Base-by-base conservation (phyloP, 1,140 invertebrate genomes). In the Magallana angulata region DNA sequence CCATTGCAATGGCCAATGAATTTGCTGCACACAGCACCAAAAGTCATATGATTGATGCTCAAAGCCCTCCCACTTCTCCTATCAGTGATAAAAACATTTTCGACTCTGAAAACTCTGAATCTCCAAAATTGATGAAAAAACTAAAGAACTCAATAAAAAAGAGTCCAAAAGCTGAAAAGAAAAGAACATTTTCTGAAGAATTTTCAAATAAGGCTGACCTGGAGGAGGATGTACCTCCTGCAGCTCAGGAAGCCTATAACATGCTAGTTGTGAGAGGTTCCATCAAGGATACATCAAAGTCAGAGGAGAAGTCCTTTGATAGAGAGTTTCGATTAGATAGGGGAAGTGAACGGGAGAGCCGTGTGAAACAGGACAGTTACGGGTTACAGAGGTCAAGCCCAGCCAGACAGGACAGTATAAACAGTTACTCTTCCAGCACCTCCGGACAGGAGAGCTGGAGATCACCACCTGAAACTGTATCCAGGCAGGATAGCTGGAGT, bases 1-100 rank as follows among this genome's bases (percentile, higher is more conserved):
- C 98, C 7, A 98, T 99, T 89, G 98, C 97, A 57, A 96, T 99
- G 95, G 98, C 98, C 36, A 98, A 98, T 95, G 98, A 99, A 95
- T 96, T 99, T 85, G 98, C 97, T 0, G 82, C 90, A 24, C 89
- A 91, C n/a, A 86, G 76, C 18, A 90, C 85, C 12, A 82, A 84
- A 18, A 88, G 88, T 12, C 88, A 91, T 30, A 89, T 89, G 88
- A 82, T 87, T 8, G 60, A 76, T 16, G 6, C 89, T 14, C 56
- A 85, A 64, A 82, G 91, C 82, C 89, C 90, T 84, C 90, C 85
- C 56, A 68, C 86, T 64, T 88, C 82, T 87, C 88, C 86, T 58
- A 89, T 88, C 9, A 48, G 87, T 16, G 92, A 91, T n/a, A 91
- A 91, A 82, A 87, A 57, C 16, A 83, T 82, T 14, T 92, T 93